Base-by-base conservation (phyloP, 2,797 vertebrate genomes). In the Choloepus didactylus region DNA sequence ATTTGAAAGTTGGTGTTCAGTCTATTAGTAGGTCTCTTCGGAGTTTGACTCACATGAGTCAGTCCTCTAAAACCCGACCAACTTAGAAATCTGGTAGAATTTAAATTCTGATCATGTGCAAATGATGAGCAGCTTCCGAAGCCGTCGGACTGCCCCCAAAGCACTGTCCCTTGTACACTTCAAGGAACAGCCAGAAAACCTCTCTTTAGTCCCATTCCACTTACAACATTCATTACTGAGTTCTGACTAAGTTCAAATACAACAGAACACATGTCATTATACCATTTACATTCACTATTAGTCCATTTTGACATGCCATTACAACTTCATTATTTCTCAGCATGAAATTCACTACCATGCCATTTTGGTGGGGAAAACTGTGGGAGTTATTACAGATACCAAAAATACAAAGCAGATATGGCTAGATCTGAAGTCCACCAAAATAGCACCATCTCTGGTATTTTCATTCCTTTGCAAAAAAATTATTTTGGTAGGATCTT, bases 1-100 rank as follows among this genome's bases (percentile, higher is more conserved):
- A 66, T 67, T 86, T 94, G 86, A 27, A 88, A 84, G 41, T 25
- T 96, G 41, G n/a, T 46, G 41, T 41, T 72, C 27, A 75, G 80
- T 56, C 27, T n/a, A 59, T 51, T 77, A 49, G 44, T 51, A 76
- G 27, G 5, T 59, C 41, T 95, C 70, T 87, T 91, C 72, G 56
- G 23, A 69, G 64, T 84, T 94, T 84, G 41, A 59, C 25, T 73
- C 3, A 1, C 14, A 9, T 29, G 7, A 35, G 9, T 66, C 56
- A 49, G 21, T 72, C 19, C 56, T 87, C 49, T 59, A 54, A 91
- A 91, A 51, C 25, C 49, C 89, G 75, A 27, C 51, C 18, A 35
- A 16, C 23, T 60, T 75, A 64, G 21, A n/a, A 18, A 79, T n/a
- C 5, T 49, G 31, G 14, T 41, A 89, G 76, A 94, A 87, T 82